phyloP scores from a whole-genome alignment of 2,113 vertebrate genomes.

The Neolamprologus cancellatus region DNA sequence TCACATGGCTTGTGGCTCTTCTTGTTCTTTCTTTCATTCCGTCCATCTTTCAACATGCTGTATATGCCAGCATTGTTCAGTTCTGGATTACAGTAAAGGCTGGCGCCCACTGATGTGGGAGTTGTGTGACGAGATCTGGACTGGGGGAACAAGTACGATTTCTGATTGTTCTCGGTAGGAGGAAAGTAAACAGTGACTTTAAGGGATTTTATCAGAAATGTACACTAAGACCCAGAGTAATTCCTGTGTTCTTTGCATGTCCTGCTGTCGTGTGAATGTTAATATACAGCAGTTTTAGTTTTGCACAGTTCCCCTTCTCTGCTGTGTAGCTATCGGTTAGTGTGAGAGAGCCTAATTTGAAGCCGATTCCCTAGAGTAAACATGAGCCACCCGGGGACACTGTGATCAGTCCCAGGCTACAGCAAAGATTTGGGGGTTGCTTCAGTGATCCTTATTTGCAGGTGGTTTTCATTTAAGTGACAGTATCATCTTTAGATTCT shows the following conservation, averaged over 20 bases:
- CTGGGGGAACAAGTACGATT: background rate
- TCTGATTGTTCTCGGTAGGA: background rate
- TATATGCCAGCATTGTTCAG: constrained; percentile 42
- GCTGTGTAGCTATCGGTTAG: background rate
- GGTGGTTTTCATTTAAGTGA: constrained; percentile 54
- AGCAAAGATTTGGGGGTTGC: background rate
- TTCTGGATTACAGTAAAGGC: constrained; percentile 19
- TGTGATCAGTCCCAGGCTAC: constrained; percentile 26
- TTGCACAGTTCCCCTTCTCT: background rate
- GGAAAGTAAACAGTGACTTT: background rate
- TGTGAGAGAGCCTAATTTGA: constrained; percentile 4
- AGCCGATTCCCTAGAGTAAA: constrained; percentile 4
- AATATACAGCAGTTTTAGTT: constrained; percentile 17
- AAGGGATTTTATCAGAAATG: background rate
- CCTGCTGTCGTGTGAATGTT: background rate
- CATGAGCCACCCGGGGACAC: background rate
- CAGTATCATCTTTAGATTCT: constrained; percentile 34
- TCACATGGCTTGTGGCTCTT: constrained; percentile 15
- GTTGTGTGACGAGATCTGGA: background rate
- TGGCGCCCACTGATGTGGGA: constrained; percentile 47
- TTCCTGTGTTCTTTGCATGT: background rate
- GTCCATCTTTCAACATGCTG: constrained; percentile 24
- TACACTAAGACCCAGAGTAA: background rate
- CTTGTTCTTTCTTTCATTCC: constrained; percentile 31
- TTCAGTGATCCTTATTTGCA: constrained; percentile 9